Evolutionary conservation across 2,888 invertebrate species (phyloP).

Genomic region (Odontothrips loti): DNA sequence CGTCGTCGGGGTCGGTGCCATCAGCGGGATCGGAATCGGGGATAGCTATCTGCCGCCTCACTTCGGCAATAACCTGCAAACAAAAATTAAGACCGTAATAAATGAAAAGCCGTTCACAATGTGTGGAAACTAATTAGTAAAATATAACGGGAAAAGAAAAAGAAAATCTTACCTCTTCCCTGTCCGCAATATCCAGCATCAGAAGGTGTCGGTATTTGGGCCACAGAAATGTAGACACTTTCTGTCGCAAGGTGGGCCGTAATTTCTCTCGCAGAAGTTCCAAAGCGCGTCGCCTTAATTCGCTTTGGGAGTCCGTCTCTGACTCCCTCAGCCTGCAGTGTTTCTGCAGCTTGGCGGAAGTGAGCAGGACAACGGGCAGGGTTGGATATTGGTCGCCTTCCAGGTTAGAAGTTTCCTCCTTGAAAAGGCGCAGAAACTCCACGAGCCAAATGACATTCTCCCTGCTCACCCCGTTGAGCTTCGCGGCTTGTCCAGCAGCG

Average conservation of each 20-base stretch:
- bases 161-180: not conserved
- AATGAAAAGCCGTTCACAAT: not conserved
- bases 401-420: not conserved
- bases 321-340: not conserved
- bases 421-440: not conserved
- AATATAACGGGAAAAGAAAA: too few species aligned
- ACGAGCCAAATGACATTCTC: not conserved
- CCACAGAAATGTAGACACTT: not conserved
- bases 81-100: not conserved
- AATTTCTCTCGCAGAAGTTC: not conserved
- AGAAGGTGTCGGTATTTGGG: not conserved
- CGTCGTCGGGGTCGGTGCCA: not conserved
- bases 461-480: not conserved
- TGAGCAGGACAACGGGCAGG: not conserved
- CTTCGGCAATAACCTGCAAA: not conserved
- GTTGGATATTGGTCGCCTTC: not conserved
- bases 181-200: not conserved
- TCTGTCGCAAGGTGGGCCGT: not conserved
- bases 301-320: not conserved
- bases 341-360: not conserved
- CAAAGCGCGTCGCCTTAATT: not conserved
- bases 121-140: too few species aligned
- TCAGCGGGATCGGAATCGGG: not conserved
- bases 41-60: not conserved
- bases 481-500: not conserved